Percentiles rank a stretch among this genome's conserved stretches.
Conservation (phyloP, 2,797 vertebrate genomes). For the Acanthurus leucopareius region DNA sequence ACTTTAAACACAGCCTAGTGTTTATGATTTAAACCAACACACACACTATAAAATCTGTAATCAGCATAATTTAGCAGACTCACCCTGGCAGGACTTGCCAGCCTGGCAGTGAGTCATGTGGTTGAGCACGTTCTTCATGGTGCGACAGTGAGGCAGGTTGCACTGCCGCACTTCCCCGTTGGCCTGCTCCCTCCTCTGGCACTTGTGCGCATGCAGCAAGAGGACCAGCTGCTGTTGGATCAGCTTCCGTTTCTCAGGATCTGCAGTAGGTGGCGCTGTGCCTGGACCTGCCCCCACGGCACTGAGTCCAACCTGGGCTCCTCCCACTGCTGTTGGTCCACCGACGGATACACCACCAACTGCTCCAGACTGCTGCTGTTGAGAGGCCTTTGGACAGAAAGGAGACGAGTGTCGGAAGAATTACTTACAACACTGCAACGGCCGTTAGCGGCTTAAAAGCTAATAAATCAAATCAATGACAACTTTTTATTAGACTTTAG, state of each 20-base stretch:
- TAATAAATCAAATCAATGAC: background rate
- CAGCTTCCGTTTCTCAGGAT: slow-evolving; percentile 97
- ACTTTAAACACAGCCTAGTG: slow-evolving; percentile 29
- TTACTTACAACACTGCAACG: background rate
- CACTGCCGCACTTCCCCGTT: slow-evolving; percentile 96
- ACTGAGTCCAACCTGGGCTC: slow-evolving; percentile 81
- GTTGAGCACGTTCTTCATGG: slow-evolving; percentile 99
- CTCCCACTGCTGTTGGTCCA: slow-evolving; percentile 67
- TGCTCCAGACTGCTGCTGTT: slow-evolving; percentile 85
- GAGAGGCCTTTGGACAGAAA: slow-evolving; percentile 80
- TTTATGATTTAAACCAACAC: slow-evolving; percentile 16
- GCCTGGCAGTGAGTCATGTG: slow-evolving; percentile 99
- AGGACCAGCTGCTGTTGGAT: slow-evolving; percentile 99
- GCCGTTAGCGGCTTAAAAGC: background rate
- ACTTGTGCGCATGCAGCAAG: slow-evolving; percentile 97
- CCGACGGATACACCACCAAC: slow-evolving; percentile 66
- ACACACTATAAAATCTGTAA: slow-evolving; percentile 32
- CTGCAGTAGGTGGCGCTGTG: slow-evolving; percentile 92
- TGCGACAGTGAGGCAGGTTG: slow-evolving; percentile 97
- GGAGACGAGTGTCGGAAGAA: background rate
- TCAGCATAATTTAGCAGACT: slow-evolving; percentile 63
- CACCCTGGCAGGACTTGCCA: slow-evolving; percentile 98
- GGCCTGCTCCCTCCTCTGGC: slow-evolving; percentile 96
- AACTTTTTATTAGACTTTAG: background rate
- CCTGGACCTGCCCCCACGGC: slow-evolving; percentile 85